Evolutionary conservation across 1,140 invertebrate genomes (phyloP), one percentile per base, ranked within the genome.

Genomic region (Drosophila teissieri): DNA sequence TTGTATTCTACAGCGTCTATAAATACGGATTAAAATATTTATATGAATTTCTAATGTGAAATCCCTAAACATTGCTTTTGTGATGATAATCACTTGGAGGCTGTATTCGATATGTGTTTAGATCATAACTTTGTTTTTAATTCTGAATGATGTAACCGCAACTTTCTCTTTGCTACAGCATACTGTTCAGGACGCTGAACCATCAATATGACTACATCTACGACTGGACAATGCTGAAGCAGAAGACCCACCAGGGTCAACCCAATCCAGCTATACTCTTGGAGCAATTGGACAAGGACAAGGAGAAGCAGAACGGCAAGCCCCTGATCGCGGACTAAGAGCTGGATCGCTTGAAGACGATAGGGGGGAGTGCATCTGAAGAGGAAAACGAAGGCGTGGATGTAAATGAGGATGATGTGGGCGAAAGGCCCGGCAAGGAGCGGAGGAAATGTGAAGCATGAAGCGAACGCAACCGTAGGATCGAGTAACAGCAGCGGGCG

Each of bases 201-300:
- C 98, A 99, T 93, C 98, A 99, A 93, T 99, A 99, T 93, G 99
- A 99, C 93, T 99, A 99, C 94, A 98, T 97, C 74, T 99, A 99
- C 94, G 99, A 99, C 93, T 99, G 99, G 99, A 99, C 98, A 73
- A 97, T 99, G 96, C 94, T 99, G 89, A 99, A 99, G 92, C 98
- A 99, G 93, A 98, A 98, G 80, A 92, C 92, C 68, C 80, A 91
- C 46, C 91, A 91, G 78, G 84, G 80, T 60, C 84, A 88, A 49
- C 72, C 85, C 63, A 91, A 91, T 73, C 88, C 91, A 58, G 88
- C 90, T 49, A 81, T 92, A 72, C 74, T 92, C 17, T 67, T 92
- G 72, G 84, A 89, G 60, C 81, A 90, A 77, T 72, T 90, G 68
- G 90, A 92, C 24, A 91, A 92, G 68, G 91, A 92, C 72, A 92